A percentile compares a stretch with the other conserved stretches of the same genome.
phyloP scores from a whole-genome alignment of 2,888 invertebrate genomes.

The Pomacea canaliculata region DNA sequence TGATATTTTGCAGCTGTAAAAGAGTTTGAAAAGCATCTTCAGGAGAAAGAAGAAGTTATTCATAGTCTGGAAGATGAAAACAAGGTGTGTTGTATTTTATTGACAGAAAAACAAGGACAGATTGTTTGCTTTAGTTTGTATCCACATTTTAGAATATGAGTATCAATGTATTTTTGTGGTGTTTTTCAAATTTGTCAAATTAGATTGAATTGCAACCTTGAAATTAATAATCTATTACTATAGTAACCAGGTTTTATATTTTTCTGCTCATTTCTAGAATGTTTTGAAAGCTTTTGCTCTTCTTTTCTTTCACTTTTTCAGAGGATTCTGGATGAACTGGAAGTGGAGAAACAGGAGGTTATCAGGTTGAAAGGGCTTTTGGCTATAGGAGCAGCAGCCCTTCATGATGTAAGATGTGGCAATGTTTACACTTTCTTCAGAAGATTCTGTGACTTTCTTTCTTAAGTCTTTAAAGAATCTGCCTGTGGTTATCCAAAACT shows the following conservation, averaged over 20 bases:
- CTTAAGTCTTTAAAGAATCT: no score
- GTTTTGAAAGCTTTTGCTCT: no score
- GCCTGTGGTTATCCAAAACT: no score
- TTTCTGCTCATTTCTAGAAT: no score
- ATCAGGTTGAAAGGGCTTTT: constrained; percentile 35
- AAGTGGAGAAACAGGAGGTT: constrained; percentile 47
- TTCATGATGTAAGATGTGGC: no score
- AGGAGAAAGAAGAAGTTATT: constrained; percentile 18
- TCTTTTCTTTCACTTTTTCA: background rate
- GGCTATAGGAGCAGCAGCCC: background rate
- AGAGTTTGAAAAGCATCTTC: constrained; percentile 14
- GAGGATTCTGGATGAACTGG: constrained; percentile 52
- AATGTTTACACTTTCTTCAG: no score
- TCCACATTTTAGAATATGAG: background rate
- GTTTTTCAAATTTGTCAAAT: no score
- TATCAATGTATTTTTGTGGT: no score
- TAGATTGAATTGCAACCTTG: no score
- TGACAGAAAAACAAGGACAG: background rate
- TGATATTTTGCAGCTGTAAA: constrained; percentile 1
- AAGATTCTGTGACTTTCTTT: no score
- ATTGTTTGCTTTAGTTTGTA: background rate
- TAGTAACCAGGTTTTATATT: no score
- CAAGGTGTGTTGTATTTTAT: constrained; percentile 27
- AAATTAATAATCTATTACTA: no score
- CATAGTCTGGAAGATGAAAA: constrained; percentile 39